These are phyloP conservation scores for Trichomycterus rosablanca DNA, from an alignment of 2,113 vertebrate species.

Conservation along the genomic window DNA sequence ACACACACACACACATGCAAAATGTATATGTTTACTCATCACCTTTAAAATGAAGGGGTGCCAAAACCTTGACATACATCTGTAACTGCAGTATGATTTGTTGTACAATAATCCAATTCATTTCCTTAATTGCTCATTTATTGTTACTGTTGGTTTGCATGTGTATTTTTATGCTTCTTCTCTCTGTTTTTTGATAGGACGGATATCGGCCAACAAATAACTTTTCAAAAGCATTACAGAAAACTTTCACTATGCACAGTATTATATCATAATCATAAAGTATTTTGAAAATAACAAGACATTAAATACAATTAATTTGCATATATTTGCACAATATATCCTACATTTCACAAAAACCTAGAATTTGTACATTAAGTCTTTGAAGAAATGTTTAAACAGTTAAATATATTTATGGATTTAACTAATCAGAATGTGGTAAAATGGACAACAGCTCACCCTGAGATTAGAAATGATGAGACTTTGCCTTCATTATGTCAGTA, in stretches of 20 bases:
- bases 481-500: background rate
- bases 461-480: conserved; percentile 1
- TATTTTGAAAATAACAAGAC: background rate
- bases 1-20: too few relatives aligned
- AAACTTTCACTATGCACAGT: background rate
- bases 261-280: conserved; percentile 1
- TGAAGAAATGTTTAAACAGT: conserved; percentile 4
- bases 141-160: background rate
- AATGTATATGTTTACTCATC: too few relatives aligned
- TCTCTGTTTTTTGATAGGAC: conserved; percentile 7
- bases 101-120: too few relatives aligned
- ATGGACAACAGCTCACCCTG: background rate
- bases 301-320: background rate
- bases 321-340: background rate
- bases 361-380: background rate
- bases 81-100: too few relatives aligned
- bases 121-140: background rate
- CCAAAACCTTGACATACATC: too few relatives aligned
- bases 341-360: background rate
- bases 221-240: background rate
- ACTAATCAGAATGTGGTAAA: conserved; percentile 39
- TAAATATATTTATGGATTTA: conserved; percentile 42
- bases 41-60: too few relatives aligned
- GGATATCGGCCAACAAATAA: background rate
- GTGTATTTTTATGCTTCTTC: background rate